Percentiles rank a stretch among this genome's conserved stretches.
phyloP scores from a whole-genome alignment of 2,888 invertebrate genomes.

The Biston stratarius region DNA sequence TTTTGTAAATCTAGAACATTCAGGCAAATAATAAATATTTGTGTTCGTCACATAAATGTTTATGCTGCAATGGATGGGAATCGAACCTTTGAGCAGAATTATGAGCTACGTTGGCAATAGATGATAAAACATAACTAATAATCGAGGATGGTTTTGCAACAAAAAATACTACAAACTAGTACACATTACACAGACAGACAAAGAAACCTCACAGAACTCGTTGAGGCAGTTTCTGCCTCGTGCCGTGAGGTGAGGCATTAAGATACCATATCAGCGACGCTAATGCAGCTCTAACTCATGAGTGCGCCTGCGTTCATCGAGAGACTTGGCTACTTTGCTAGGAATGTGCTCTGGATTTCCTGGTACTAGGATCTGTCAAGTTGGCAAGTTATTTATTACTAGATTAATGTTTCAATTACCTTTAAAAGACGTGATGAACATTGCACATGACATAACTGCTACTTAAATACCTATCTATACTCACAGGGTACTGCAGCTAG shows the following conservation, averaged over 20 bases:
- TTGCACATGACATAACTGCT: too few species aligned
- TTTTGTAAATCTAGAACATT: too few species aligned
- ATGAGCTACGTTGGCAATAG: too few species aligned
- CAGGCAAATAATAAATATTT: too few species aligned
- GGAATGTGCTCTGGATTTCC: conserved; percentile 39
- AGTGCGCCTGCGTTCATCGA: conserved; percentile 47
- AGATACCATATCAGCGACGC: conserved; percentile 79
- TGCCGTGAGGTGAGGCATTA: conserved; percentile 62
- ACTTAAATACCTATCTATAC: too few species aligned
- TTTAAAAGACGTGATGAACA: too few species aligned
- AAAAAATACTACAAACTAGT: background rate
- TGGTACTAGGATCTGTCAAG: conserved; percentile 23
- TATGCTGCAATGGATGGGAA: too few species aligned
- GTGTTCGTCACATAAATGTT: too few species aligned
- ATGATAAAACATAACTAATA: too few species aligned
- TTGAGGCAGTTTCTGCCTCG: conserved; percentile 24
- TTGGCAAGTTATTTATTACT: background rate
- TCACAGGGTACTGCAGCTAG: too few species aligned
- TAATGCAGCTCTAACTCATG: conserved; percentile 83
- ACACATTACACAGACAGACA: conserved; percentile 27
- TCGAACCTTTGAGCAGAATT: too few species aligned
- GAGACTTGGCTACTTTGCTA: conserved; percentile 16
- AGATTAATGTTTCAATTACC: too few species aligned
- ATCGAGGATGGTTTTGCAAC: background rate
- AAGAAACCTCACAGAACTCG: conserved; percentile 26